Evolutionary conservation across 1,140 invertebrate species (phyloP), one percentile per base, ranked within the genome.

Genomic region (Drosophila paulistorum): DNA sequence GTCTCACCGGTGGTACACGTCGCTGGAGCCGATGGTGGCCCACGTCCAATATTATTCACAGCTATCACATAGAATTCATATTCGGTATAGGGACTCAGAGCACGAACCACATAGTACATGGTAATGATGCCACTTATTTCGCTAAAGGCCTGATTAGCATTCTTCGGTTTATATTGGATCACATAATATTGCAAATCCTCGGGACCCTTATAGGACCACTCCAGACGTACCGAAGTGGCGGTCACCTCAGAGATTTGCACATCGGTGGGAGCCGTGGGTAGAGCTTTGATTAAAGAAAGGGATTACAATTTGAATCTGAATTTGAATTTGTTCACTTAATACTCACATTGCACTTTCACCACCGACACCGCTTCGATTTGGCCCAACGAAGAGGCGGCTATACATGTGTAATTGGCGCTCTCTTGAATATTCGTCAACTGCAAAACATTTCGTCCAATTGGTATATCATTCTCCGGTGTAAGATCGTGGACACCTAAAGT

Each of bases 11-110:
- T 99, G 65, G 97, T 98, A 79, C 98, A 96, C 77, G 97, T 95
- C 14, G 96, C 96, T 0, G 98, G 95, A 23, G 95, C 93, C 80
- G 97, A 98, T 1, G 97, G 95, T 37, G 95, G 95, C 62, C 98
- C 97, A 74, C 97, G 94, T 41, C 98, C 98, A 80, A 98, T 96
- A 87, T 95, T 96, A 93, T 98, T 99, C 14, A 98, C 97, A 14
- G 98, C 98, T 72, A 98, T 96, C 67, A 99, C 97, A 92, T 96
- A 97, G 93, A 99, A 97, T 92, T 99, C 97, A 93, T 99, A 99
- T 90, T 98, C 97, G 0, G 98, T 99, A 92, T 98, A 98, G 2
- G 98, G 97, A 63, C 96, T 97, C 13, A 99, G 94, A 75, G 96
- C 96, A 55, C 96, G 94, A 33, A 99, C 96, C 33, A 96, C 96